Base-by-base conservation (phyloP, 2,113 vertebrate genomes). In the Gymnorhina tibicen region DNA sequence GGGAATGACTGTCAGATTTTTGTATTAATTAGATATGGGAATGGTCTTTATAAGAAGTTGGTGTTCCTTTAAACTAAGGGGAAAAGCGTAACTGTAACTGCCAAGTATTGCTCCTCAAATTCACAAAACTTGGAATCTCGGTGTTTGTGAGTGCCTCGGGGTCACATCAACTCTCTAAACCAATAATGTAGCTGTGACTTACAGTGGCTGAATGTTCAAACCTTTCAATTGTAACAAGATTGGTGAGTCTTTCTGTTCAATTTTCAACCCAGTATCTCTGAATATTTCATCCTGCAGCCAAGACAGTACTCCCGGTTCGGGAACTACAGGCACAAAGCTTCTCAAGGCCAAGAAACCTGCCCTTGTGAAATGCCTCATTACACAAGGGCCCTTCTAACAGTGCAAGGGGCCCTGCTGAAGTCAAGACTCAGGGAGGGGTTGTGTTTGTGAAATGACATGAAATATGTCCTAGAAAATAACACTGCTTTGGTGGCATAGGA, bases 371-470 rank as follows among this genome's bases (percentile, higher is more conserved):
- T 13, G 9, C 19, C 15, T 49, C 16, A 4, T 28, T n/a, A 24
- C 11, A 18, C 32, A 47, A 52, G 55, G 49, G 49, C n/a, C 76
- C 37, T 41, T 56, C 19, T 30, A 49, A 14, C 2, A 2, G 27
- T 33, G 37, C 26, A 26, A 7, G 41, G 15, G 18, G 41, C 59
- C 30, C 35, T 42, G n/a, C 11, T 37, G 1, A 39, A 58, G 32
- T 35, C 42, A 50, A 39, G 18, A 37, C 4, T 16, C 5, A 17
- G 11, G 11, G 11, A 4, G 3, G 3, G 1, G 16, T 28, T 33
- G 13, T n/a, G 17, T 62, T 75, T 7, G 5, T 35, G 66, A 47
- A 26, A 16, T 27, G 21, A 62, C 76, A 68, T 33, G 2, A 44
- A 59, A 3, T 11, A n/a, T 3, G 11, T 22, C 27, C 13, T 35